Evolutionary conservation across 2,113 vertebrate species (phyloP), one percentile per base, ranked within the genome.

Genomic region (Phoxinus phoxinus): DNA sequence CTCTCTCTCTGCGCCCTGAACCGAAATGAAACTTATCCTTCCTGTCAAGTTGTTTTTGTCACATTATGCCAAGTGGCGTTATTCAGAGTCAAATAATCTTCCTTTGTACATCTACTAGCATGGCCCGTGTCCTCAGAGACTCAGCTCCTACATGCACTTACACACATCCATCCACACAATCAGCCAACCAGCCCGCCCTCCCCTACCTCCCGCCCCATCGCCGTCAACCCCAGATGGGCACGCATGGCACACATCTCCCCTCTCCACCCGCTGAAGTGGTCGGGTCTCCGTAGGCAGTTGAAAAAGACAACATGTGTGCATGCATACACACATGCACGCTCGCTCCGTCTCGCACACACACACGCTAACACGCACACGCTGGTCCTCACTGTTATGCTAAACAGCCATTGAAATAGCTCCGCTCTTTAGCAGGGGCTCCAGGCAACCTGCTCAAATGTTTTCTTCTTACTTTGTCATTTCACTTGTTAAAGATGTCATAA

Each of bases 1-100:
- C 89, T 90, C 86, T 91, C 88, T 87, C 89, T 91, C 90, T 90
- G 91, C 89, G 88, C 90, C 94, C 94, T 94, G 0, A 92, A 95
- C 95, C 93, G 95, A 97, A 97, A 97, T 97, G 96, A 95, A 97
- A 97, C 96, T 97, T 97, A 97, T 96, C 96, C 97, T 95, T 96
- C 96, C 95, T 96, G 95, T 96, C 94, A 85, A 96, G 96, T 96
- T 96, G 96, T 97, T 97, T 89, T 97, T 97, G 95, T 96, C 96
- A 97, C 96, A 97, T 97, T 97, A 91, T 95, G 94, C 94, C 95
- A 95, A 96, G 95, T 95, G 95, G 96, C 96, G 96, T 96, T 95
- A 96, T 96, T 96, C 95, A 93, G 93, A 96, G 93, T 97, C 96
- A 95, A 97, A 97, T 97, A 97, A 97, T 97, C 96, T 97, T 97